A percentile compares a stretch with the other conserved stretches of the same genome.
These are phyloP conservation scores for Amphiprion percula DNA, from an alignment of 2,113 vertebrate species.

Conservation along the genomic window DNA sequence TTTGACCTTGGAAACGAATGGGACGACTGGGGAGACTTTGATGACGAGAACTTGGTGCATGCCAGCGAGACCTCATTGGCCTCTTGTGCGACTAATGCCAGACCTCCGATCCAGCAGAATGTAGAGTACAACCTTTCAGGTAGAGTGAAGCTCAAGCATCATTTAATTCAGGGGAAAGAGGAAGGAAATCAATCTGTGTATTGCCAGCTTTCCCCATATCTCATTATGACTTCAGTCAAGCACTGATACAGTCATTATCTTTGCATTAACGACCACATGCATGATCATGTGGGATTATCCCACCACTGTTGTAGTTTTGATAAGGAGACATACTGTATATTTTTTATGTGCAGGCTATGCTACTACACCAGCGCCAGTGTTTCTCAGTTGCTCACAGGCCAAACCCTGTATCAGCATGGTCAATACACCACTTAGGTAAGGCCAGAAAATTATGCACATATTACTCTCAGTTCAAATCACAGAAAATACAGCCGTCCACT, in stretches of 20 bases:
- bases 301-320: neutral
- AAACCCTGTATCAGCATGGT: constrained; percentile 23
- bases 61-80: constrained; percentile 73
- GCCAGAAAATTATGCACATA: neutral
- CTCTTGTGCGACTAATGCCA: neutral
- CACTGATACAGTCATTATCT: neutral
- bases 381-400: constrained; percentile 17
- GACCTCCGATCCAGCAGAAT: constrained; percentile 46
- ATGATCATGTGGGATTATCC: neutral
- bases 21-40: constrained; percentile 93
- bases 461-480: neutral
- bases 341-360: constrained; percentile 43
- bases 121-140: constrained; percentile 50
- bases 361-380: constrained; percentile 19
- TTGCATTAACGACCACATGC: neutral
- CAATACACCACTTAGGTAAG: constrained; percentile 65
- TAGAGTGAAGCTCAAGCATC: constrained; percentile 12
- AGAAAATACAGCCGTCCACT: neutral
- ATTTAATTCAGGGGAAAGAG: neutral
- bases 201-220: constrained; percentile 1
- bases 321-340: neutral
- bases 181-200: neutral
- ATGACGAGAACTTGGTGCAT: constrained; percentile 88
- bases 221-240: neutral
- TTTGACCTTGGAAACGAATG: constrained; percentile 89